Percentiles rank a stretch among this genome's conserved stretches.
Evolutionary conservation across 1,140 invertebrate genomes (phyloP).

Genomic region (Philotrypesis tridentata): DNA sequence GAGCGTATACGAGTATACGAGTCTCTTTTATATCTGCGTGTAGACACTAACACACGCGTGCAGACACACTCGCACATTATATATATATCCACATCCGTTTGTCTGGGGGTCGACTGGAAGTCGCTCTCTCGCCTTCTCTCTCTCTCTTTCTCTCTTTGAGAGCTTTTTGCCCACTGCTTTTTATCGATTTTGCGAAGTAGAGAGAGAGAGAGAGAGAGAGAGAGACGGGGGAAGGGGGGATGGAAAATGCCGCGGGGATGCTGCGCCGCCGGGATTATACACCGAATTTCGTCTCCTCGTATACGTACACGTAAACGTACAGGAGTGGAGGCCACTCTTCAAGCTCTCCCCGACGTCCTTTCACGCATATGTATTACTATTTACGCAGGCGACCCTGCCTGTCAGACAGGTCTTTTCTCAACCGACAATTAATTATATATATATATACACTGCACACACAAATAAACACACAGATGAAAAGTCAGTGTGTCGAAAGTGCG

Average conservation of each 20-base stretch:
- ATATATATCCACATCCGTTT: not conserved
- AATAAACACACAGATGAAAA: too few relatives aligned
- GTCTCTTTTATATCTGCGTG: not conserved
- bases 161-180: slow-evolving; percentile 17
- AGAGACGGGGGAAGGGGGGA: not conserved
- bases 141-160: not conserved
- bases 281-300: slow-evolving; percentile 21
- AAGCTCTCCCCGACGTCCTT: not conserved
- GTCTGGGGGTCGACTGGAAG: not conserved
- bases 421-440: too few relatives aligned
- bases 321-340: not conserved
- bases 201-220: not conserved
- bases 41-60: too few relatives aligned
- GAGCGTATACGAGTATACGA: not conserved
- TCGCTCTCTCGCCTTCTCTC: too few relatives aligned
- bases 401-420: too few relatives aligned
- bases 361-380: not conserved
- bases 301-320: not conserved
- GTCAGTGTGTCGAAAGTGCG: too few relatives aligned
- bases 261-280: slow-evolving; percentile 18
- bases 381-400: too few relatives aligned
- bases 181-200: slow-evolving; percentile 14
- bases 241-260: not conserved
- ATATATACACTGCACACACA: too few relatives aligned
- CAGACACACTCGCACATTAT: too few relatives aligned